These are phyloP conservation scores for Potamarius usumacintae DNA, from an alignment of 2,113 vertebrate genomes.

Conservation along the genomic window DNA sequence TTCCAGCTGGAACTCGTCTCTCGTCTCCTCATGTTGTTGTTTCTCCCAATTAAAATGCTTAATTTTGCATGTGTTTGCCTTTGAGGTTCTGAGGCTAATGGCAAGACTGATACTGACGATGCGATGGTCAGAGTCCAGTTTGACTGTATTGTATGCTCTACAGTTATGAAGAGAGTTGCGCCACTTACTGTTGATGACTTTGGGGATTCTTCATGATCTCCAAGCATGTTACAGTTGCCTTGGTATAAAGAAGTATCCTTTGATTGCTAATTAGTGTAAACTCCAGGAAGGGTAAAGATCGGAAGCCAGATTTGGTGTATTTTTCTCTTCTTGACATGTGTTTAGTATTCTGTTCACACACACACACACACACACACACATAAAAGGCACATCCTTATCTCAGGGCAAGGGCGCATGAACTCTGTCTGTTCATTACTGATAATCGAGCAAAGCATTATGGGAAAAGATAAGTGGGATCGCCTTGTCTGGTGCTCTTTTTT, in stretches of 20 bases:
- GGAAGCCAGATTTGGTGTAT: not conserved
- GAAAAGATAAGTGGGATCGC: constrained; percentile 20
- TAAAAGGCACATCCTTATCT: constrained; percentile 25
- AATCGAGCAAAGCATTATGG: constrained; percentile 28
- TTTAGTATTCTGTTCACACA: constrained; percentile 26
- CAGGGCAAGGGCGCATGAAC: constrained; percentile 20
- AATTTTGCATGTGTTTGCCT: too few relatives aligned
- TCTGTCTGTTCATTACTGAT: constrained; percentile 40
- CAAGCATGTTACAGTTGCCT: not conserved
- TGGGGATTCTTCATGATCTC: not conserved
- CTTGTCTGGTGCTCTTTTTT: not conserved
- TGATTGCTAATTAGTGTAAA: constrained; percentile 6
- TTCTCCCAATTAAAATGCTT: too few relatives aligned
- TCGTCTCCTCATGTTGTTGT: too few relatives aligned
- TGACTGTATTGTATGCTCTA: too few relatives aligned
- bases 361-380: not conserved
- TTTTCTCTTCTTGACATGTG: constrained; percentile 16
- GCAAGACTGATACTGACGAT: too few relatives aligned
- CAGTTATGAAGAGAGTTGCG: too few relatives aligned
- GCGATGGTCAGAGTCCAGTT: too few relatives aligned
- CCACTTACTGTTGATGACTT: too few relatives aligned
- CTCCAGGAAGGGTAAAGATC: not conserved
- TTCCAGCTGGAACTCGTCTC: too few relatives aligned
- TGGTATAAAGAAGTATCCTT: not conserved
- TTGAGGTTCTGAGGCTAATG: too few relatives aligned